These are phyloP conservation scores for Noctua janthina DNA, from an alignment of 2,888 invertebrate species.

Conservation along the genomic window DNA sequence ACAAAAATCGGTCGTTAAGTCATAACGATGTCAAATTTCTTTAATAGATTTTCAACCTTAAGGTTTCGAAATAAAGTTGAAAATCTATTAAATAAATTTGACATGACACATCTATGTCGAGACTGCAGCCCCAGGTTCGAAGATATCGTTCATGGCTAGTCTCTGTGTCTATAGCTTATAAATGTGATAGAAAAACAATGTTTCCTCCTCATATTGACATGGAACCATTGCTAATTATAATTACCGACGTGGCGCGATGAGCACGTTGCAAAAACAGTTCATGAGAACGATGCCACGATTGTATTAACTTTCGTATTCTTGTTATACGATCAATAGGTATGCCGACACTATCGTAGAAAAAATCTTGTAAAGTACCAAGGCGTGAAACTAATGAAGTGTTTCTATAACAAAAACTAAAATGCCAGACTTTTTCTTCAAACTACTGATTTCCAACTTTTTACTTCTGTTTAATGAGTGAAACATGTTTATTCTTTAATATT, in stretches of 20 bases:
- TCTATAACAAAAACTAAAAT: conserved; percentile 71
- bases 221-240: conserved; percentile 77
- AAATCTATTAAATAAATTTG: no score
- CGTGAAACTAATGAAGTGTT: conserved; percentile 78
- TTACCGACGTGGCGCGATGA: conserved; percentile 71
- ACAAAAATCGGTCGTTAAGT: no score
- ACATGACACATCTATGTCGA: no score
- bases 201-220: conserved; percentile 76
- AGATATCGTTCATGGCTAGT: conserved; percentile 48
- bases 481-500: conserved; percentile 36
- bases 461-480: conserved; percentile 28
- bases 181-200: conserved; percentile 71
- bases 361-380: conserved; percentile 66
- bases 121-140: no score
- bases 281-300: conserved; percentile 73
- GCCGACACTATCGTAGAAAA: conserved; percentile 76
- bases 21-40: no score
- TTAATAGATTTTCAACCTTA: no score
- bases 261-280: conserved; percentile 74
- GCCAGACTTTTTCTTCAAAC: conserved; percentile 56
- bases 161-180: conserved; percentile 34
- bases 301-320: conserved; percentile 67
- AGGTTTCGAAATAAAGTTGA: no score
- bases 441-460: conserved; percentile 55
- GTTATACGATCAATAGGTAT: conserved; percentile 70